Conservation (phyloP, 2,888 invertebrate genomes). For the Torymus aiolomorphi region DNA sequence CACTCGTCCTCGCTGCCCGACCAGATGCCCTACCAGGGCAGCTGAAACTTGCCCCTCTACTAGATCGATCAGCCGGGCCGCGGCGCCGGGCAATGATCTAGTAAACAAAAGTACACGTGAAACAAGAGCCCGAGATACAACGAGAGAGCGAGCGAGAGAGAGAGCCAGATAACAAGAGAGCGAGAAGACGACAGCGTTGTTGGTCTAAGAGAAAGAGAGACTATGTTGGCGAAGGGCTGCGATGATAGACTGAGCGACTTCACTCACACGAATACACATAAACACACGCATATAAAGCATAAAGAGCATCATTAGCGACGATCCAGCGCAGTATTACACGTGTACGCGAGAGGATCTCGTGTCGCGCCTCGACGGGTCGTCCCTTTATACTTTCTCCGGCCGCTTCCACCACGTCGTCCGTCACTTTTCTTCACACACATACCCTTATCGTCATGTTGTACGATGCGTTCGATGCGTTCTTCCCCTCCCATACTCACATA, state of each 20-base stretch:
- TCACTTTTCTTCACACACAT: too few species aligned
- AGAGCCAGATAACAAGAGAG: background rate
- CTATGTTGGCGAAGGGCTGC: background rate
- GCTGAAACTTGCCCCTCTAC: slow-evolving; percentile 75
- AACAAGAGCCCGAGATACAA: slow-evolving; percentile 10
- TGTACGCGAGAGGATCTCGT: background rate
- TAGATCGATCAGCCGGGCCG: slow-evolving; percentile 63
- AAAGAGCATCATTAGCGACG: slow-evolving; percentile 40
- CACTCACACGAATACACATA: slow-evolving; percentile 23
- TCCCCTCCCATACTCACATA: too few species aligned
- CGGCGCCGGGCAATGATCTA: slow-evolving; percentile 26
- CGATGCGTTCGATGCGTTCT: too few species aligned
- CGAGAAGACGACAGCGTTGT: background rate
- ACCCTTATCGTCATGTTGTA: too few species aligned
- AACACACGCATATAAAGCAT: background rate
- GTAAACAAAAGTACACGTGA: slow-evolving; percentile 35
- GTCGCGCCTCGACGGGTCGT: too few species aligned
- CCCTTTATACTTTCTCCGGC: too few species aligned
- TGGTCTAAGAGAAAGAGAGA: background rate
- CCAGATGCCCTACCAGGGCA: slow-evolving; percentile 75
- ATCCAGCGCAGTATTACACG: slow-evolving; percentile 70
- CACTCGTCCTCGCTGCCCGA: slow-evolving; percentile 74
- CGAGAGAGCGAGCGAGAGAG: slow-evolving; percentile 7
- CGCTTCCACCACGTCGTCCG: too few species aligned
- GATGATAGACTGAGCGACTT: slow-evolving; percentile 51